Base-by-base conservation (phyloP, 2,888 invertebrate species). In the Incurvaria masculella region DNA sequence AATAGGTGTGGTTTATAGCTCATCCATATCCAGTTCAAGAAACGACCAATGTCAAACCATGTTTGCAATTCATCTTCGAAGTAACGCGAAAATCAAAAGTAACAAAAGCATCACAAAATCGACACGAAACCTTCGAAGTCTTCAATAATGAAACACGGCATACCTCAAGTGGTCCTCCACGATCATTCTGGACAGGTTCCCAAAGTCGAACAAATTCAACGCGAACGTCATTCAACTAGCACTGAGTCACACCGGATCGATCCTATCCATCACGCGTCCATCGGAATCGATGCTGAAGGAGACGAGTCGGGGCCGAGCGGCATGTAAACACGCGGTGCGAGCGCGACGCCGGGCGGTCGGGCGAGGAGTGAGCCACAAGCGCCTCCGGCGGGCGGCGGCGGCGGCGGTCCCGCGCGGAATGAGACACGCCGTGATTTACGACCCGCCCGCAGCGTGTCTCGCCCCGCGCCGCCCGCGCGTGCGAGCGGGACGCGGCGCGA, bases 361-460 rank as follows among this genome's bases (percentile, higher is more conserved):
- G 45, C 26, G 23, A 17, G 41, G 17, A 41, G 66, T 72, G 69
- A 56, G 57, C 67, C 69, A 69, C 73, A 74, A 76, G 71, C 76
- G 76, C 68, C 72, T 70, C 66, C 65, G 64, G 72, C 78, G 75
- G 72, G 74, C 78, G 70, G 74, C 75, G 64, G 68, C 70, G 63
- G 69, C 75, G 75, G 73, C 69, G 69, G 69, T 71, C 76, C 72
- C 78, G 79, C 79, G 75, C 72, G 78, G 79, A 79, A 78, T 79
- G 79, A 79, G 75, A 73, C 65, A 67, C 72, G 69, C 69, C 66
- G 73, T 79, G 79, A 79, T 79, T 79, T 79, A 79, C 79, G 79
- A 76, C 74, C 75, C 76, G 76, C 78, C 76, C 75, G 76, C 78
- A 75, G 72, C 72, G 68, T 72, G 73, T 75, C 68, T 69, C 64